A percentile compares a stretch with the other conserved stretches of the same genome.
phyloP scores from a whole-genome alignment of 2,888 invertebrate species.

The Chrysomela aeneicollis region DNA sequence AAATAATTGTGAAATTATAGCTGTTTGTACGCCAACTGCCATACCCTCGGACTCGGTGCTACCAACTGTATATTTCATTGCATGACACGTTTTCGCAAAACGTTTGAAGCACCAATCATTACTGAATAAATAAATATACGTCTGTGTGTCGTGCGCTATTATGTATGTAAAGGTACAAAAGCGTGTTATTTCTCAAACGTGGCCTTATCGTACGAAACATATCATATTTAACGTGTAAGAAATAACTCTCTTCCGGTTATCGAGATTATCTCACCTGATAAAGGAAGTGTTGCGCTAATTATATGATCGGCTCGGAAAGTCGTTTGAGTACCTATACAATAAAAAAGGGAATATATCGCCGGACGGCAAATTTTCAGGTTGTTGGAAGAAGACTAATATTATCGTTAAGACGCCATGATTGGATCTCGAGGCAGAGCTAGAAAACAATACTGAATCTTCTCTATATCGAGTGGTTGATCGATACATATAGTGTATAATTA shows the following conservation, averaged over 20 bases:
- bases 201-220: constrained; percentile 12
- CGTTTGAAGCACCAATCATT: constrained; percentile 9
- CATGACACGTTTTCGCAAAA: constrained; percentile 15
- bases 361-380: too few species aligned
- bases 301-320: too few species aligned
- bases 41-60: not conserved
- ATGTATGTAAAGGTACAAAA: constrained; percentile 20
- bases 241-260: constrained; percentile 19
- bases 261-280: constrained; percentile 18
- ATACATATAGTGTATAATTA: too few species aligned
- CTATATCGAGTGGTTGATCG: too few species aligned
- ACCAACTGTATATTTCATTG: constrained; percentile 7
- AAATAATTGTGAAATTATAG: constrained; percentile 4
- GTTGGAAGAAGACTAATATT: too few species aligned
- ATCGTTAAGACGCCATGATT: too few species aligned
- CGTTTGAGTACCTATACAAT: too few species aligned
- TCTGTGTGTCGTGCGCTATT: constrained; percentile 1
- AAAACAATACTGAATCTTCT: too few species aligned
- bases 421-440: too few species aligned
- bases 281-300: not conserved
- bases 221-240: constrained; percentile 13
- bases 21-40: not conserved
- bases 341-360: too few species aligned
- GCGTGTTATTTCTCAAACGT: constrained; percentile 8
- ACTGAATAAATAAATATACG: constrained; percentile 12